Evolutionary conservation across 2,113 vertebrate species (phyloP).

Genomic region (Onychorhynchus coronatus): DNA sequence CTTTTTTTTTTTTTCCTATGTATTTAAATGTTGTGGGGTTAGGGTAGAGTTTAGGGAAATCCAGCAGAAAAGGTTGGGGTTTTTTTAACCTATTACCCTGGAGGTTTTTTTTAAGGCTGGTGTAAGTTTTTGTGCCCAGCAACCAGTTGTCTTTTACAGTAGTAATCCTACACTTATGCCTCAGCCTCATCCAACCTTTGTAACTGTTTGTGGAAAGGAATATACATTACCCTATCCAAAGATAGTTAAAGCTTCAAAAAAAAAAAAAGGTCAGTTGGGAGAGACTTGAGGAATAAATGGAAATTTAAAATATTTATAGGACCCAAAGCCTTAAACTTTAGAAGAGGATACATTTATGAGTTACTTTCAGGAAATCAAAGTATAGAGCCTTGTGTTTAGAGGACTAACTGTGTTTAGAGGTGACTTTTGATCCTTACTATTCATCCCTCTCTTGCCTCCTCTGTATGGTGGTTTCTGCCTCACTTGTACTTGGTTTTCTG

Average conservation of each 20-base stretch:
- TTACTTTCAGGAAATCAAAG: not conserved
- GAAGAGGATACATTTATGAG: not conserved
- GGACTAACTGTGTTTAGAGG: not conserved
- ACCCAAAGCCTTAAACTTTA: not conserved
- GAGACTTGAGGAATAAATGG: not conserved
- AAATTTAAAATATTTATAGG: not conserved
- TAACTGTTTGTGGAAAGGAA: not conserved
- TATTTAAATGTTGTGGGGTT: not conserved
- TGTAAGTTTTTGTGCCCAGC: not conserved
- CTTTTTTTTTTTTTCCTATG: not conserved
- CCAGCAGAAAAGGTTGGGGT: fast-evolving
- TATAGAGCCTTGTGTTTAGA: not conserved
- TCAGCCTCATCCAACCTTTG: not conserved
- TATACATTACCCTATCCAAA: not conserved
- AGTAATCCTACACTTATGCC: not conserved
- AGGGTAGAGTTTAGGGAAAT: not conserved
- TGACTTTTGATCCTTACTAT: not conserved
- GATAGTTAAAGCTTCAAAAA: not conserved
- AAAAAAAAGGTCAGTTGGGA: not conserved
- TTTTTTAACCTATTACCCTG: not conserved
- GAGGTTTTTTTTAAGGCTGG: not conserved
- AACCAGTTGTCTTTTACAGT: not conserved
- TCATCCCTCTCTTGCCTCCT: not conserved
- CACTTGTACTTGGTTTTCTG: not conserved
- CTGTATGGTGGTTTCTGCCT: not conserved